Evolutionary conservation across 2,113 vertebrate genomes (phyloP).

Genomic region (Panthera leo): DNA sequence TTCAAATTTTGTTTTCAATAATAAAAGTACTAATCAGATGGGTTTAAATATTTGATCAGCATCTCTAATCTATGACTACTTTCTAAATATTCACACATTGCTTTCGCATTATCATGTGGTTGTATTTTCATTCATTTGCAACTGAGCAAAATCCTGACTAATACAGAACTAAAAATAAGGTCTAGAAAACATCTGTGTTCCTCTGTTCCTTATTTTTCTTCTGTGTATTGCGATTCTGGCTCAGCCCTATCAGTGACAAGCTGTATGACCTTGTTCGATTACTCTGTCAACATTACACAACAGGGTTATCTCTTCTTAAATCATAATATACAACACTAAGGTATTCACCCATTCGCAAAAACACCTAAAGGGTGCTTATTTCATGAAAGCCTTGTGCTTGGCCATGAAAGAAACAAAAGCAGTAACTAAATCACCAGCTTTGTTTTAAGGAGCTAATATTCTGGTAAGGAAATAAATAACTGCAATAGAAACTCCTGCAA

Average conservation of each 20-base stretch:
- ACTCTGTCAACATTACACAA: neutral
- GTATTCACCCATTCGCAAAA: neutral
- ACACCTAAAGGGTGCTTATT: neutral
- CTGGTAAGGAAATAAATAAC: neutral
- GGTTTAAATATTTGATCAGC: constrained; percentile 47
- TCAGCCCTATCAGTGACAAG: neutral
- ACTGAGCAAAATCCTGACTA: constrained; percentile 23
- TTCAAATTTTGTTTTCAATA: constrained; percentile 58
- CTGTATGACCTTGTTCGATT: neutral
- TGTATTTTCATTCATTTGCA: constrained; percentile 3
- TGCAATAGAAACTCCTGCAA: neutral
- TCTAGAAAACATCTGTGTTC: neutral
- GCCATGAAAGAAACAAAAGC: neutral
- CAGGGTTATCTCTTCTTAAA: neutral
- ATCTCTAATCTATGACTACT: neutral
- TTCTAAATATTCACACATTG: constrained; percentile 42
- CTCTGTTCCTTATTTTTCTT: neutral
- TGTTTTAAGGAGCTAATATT: neutral
- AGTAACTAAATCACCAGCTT: neutral
- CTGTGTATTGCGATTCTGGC: neutral
- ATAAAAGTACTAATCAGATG: constrained; percentile 45
- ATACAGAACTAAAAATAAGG: neutral
- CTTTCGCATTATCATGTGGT: neutral
- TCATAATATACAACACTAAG: neutral
- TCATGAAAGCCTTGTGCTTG: neutral